A percentile compares a stretch with the other conserved stretches of the same genome.
Evolutionary conservation across 2,797 vertebrate species (phyloP).

Genomic region (Mycteria americana): DNA sequence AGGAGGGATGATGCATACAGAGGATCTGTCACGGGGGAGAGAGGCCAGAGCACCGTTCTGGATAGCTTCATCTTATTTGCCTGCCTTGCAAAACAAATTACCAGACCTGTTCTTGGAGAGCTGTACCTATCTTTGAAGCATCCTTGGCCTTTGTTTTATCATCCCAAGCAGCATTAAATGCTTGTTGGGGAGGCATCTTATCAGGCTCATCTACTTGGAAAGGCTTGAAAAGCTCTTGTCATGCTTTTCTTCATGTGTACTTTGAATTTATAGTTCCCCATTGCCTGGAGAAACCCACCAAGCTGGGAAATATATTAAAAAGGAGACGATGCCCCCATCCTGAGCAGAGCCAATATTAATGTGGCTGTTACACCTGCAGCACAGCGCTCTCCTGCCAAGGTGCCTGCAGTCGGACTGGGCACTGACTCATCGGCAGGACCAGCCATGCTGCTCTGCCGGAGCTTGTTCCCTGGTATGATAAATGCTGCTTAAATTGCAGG

Average conservation of each 20-base stretch:
- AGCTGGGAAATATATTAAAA: background rate
- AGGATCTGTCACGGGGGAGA: background rate
- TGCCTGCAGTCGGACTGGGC: background rate
- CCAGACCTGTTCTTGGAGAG: background rate
- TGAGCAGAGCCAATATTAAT: background rate
- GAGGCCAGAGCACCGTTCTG: slow-evolving; percentile 37
- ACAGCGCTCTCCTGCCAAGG: background rate
- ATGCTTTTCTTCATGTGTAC: background rate
- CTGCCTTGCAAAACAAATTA: slow-evolving; percentile 40
- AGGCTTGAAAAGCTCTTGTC: slow-evolving; percentile 54
- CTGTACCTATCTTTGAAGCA: slow-evolving; percentile 30
- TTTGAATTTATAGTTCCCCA: slow-evolving; percentile 1
- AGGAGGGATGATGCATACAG: background rate
- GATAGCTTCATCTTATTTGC: slow-evolving; percentile 25
- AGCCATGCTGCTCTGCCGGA: background rate
- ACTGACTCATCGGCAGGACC: background rate
- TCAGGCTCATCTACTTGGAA: slow-evolving; percentile 61
- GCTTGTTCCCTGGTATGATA: background rate
- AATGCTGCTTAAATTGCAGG: background rate
- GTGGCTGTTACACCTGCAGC: background rate
- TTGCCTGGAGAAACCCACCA: background rate
- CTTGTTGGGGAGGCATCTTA: slow-evolving; percentile 45
- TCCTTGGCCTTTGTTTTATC: slow-evolving; percentile 30
- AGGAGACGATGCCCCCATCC: background rate
- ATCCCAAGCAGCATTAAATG: slow-evolving; percentile 9